These are phyloP conservation scores for Aphodius sticticus DNA, from an alignment of 2,888 invertebrate species.

Conservation along the genomic window DNA sequence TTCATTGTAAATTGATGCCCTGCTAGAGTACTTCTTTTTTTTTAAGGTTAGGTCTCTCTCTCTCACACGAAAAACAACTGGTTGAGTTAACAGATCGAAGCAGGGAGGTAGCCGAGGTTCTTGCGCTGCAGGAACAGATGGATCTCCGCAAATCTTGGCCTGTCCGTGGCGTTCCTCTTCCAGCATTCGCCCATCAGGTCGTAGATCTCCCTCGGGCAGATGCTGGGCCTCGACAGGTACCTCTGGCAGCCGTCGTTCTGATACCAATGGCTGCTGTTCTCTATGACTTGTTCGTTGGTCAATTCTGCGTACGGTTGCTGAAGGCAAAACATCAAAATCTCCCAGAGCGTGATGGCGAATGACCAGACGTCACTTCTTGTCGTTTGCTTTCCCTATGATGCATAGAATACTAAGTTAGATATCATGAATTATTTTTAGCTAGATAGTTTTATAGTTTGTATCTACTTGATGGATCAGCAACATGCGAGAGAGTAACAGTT, in stretches of 20 bases:
- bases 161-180: constrained; percentile 80
- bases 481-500: no score
- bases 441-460: no score
- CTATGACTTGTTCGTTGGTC: constrained; percentile 84
- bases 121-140: constrained; percentile 82
- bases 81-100: constrained; percentile 47
- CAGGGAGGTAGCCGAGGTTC: constrained; percentile 71
- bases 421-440: neutral
- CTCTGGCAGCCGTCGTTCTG: constrained; percentile 65
- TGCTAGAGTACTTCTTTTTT: neutral
- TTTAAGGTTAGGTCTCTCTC: neutral
- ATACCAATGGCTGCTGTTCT: constrained; percentile 61
- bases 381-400: constrained; percentile 80
- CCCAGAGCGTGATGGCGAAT: constrained; percentile 91
- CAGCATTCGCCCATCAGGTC: constrained; percentile 93
- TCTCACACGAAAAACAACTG: constrained; percentile 6
- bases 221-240: constrained; percentile 70
- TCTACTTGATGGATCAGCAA: no score
- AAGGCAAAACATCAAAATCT: constrained; percentile 81
- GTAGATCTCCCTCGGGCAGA: constrained; percentile 87
- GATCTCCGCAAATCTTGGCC: constrained; percentile 88
- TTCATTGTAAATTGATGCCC: constrained; percentile 4
- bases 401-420: constrained; percentile 30
- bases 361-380: constrained; percentile 92
- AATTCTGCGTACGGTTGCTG: constrained; percentile 84